A percentile compares a stretch with the other conserved stretches of the same genome.
Evolutionary conservation across 2,888 invertebrate genomes (phyloP).

Genomic region (Amiota minor): DNA sequence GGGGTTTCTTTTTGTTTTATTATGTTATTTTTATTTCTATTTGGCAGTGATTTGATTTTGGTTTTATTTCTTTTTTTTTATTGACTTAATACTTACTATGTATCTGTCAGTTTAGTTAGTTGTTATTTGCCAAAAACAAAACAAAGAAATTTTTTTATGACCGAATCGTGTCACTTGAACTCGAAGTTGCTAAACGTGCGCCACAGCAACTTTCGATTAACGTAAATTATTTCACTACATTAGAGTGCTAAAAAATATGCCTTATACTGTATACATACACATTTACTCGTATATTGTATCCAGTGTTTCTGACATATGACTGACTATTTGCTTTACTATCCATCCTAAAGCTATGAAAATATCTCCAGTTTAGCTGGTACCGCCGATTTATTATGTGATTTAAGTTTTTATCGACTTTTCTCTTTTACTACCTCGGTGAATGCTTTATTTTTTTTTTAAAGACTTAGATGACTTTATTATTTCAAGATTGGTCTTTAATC

Average conservation of each 20-base stretch:
- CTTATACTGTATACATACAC: slow-evolving; percentile 2
- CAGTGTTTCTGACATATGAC: slow-evolving; percentile 16
- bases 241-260: slow-evolving; percentile 48
- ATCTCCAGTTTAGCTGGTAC: neutral
- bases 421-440: slow-evolving; percentile 38
- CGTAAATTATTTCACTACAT: slow-evolving; percentile 65
- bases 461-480: no score
- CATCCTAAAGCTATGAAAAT: neutral
- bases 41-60: slow-evolving; percentile 26
- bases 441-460: no score
- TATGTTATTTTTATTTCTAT: neutral
- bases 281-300: slow-evolving; percentile 18
- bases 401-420: slow-evolving; percentile 49
- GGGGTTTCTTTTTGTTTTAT: slow-evolving; percentile 16
- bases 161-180: slow-evolving; percentile 55
- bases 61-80: neutral
- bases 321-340: neutral
- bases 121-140: slow-evolving; percentile 46
- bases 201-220: slow-evolving; percentile 61
- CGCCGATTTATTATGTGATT: slow-evolving; percentile 40
- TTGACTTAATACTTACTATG: neutral
- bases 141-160: slow-evolving; percentile 54
- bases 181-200: slow-evolving; percentile 58
- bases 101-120: neutral
- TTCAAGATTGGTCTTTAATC: no score